Evolutionary conservation across 2,797 vertebrate species (phyloP).

Genomic region (Sebastes trivittatus): DNA sequence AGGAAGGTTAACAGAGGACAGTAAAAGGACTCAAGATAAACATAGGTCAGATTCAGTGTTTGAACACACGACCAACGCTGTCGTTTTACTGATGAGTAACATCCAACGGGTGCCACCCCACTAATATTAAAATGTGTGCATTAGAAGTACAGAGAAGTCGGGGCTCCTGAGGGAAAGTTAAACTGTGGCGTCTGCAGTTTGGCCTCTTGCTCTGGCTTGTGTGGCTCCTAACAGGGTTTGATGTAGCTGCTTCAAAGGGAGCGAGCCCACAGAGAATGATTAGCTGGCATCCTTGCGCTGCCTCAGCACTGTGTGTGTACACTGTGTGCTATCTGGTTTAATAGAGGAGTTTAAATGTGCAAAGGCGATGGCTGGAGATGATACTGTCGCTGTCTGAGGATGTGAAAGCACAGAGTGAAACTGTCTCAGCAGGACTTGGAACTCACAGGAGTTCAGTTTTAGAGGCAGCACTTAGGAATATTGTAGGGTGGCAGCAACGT

Average conservation of each 20-base stretch:
- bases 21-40: not conserved
- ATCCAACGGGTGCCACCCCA: not conserved
- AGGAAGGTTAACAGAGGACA: not conserved
- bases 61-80: not conserved
- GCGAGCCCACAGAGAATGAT: conserved; percentile 2
- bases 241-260: conserved; percentile 30
- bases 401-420: not conserved
- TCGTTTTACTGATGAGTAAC: not conserved
- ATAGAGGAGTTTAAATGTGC: not conserved
- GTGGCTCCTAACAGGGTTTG: conserved; percentile 20
- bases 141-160: not conserved
- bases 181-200: conserved; percentile 25
- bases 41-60: not conserved
- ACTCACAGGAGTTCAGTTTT: not conserved
- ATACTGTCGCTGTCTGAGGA: not conserved
- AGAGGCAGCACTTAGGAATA: not conserved
- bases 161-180: not conserved
- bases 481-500: not conserved
- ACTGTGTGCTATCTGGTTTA: not conserved
- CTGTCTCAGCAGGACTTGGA: not conserved
- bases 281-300: conserved; percentile 13
- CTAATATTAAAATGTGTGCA: not conserved
- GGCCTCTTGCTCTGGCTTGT: conserved; percentile 22
- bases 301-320: conserved; percentile 12
- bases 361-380: not conserved